Base-by-base conservation (phyloP, 2,113 vertebrate genomes). In the Tragulus kanchil region DNA sequence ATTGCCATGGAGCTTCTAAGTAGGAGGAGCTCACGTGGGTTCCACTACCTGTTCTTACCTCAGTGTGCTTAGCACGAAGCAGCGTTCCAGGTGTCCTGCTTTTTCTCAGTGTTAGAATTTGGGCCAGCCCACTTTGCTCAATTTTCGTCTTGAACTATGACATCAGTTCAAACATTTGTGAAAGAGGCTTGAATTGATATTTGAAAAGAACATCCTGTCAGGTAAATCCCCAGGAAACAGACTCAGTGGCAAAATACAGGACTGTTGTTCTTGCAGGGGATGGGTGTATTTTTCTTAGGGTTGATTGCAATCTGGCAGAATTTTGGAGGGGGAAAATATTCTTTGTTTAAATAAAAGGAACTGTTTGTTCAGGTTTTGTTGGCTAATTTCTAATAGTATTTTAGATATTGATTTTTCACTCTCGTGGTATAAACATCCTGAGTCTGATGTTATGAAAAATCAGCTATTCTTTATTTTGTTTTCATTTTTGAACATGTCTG, bases 191-290 rank as follows among this genome's bases (percentile, higher is more conserved):
- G 89, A 45, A 25, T 59, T 69, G 73, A 58, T 93, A 52, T 96
- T 96, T 95, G 95, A 69, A 96, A 96, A 97, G 82, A 94, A 9
- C 19, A 69, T 89, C 16, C 45, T 96, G 84, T 96, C 69, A 77
- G 25, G 73, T 79, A 52, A 92, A 83, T 90, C 52, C 52, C 64
- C 14, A 79, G 84, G 87, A 83, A 96, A 92, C 69, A n/a, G 54
- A 86, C 36, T 42, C 50, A 50, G 54, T 95, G 69, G 54, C 85
- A 96, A 26, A 85, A 95, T 62, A 61, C n/a, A 93, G 56, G n/a
- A 50, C 77, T 69, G 77, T 77, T 95, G 87, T 75, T 95, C 82
- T 92, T 85, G 15, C 25, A 82, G 36, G 65, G 48, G 50, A 71
- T 90, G 10, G 25, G 42, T 56, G 1, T 92, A 58, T 93, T 97